Evolutionary conservation across 53 echinoderm and acorn worm species (phyloP).

Genomic region (Antedon mediterranea): DNA sequence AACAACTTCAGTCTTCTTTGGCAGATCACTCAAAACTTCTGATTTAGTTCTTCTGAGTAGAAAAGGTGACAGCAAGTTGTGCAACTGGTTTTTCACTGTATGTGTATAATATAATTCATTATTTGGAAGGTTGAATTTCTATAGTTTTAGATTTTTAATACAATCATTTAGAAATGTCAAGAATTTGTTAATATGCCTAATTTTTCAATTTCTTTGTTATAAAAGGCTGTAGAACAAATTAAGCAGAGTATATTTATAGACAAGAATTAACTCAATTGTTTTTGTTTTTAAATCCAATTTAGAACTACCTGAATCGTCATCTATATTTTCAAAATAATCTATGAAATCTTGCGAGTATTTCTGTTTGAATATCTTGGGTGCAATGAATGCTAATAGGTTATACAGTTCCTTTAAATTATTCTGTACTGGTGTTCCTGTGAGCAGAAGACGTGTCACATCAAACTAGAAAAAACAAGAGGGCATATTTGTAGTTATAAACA

Average conservation of each 20-base stretch:
- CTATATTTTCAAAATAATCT: slow-evolving; percentile 50
- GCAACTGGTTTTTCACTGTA: slow-evolving; percentile 55
- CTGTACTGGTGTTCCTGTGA: slow-evolving; percentile 90
- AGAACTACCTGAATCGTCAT: slow-evolving; percentile 36
- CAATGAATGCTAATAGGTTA: slow-evolving; percentile 64
- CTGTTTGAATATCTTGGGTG: slow-evolving; percentile 50
- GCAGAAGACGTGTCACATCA: slow-evolving; percentile 37
- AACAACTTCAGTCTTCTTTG: slow-evolving; percentile 89
- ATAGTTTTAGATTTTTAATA: neutral
- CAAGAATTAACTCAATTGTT: no score
- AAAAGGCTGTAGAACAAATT: no score
- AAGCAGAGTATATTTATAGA: no score
- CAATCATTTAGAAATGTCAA: neutral
- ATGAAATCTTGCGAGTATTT: slow-evolving; percentile 53
- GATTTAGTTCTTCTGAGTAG: slow-evolving; percentile 70
- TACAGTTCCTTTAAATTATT: slow-evolving; percentile 82
- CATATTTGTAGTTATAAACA: no score
- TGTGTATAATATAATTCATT: neutral
- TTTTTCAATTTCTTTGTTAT: no score
- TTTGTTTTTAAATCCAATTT: no score
- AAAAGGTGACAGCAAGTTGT: slow-evolving; percentile 64
- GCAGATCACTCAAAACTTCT: slow-evolving; percentile 81
- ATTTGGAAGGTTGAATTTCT: neutral
- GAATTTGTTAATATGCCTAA: neutral
- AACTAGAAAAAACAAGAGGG: slow-evolving; percentile 40